Percentiles rank a stretch among this genome's conserved stretches.
phyloP scores from a whole-genome alignment of 1,140 invertebrate genomes.

The Pectinophora gossypiella region DNA sequence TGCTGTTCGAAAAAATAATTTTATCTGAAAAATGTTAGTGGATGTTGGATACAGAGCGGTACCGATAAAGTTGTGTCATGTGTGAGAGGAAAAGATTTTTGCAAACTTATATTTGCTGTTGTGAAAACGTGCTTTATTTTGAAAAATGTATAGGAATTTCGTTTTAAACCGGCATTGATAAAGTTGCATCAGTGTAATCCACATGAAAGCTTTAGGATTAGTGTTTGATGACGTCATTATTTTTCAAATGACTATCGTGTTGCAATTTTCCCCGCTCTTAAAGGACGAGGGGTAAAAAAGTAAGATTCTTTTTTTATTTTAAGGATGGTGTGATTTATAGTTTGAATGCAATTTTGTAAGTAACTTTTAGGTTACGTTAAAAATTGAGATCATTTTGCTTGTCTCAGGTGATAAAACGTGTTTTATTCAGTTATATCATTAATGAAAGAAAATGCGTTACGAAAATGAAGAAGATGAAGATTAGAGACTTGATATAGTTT shows the following conservation, averaged over 20 bases:
- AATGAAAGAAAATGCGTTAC: too few relatives aligned
- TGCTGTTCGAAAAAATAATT: slow-evolving; percentile 8
- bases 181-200: slow-evolving; percentile 47
- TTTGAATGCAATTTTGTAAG: slow-evolving; percentile 39
- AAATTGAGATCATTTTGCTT: too few relatives aligned
- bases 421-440: too few relatives aligned
- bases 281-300: slow-evolving; percentile 29
- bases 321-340: slow-evolving; percentile 53
- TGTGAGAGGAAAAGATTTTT: too few relatives aligned
- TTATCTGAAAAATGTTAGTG: background rate
- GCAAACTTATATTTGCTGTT: too few relatives aligned
- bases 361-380: slow-evolving; percentile 8
- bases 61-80: too few relatives aligned
- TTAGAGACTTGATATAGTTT: too few relatives aligned
- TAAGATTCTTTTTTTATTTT: slow-evolving; percentile 29
- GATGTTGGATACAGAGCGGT: background rate
- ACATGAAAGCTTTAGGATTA: slow-evolving; percentile 74
- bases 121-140: too few relatives aligned
- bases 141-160: too few relatives aligned
- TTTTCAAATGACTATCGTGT: slow-evolving; percentile 67
- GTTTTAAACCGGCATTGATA: background rate
- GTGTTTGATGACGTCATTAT: slow-evolving; percentile 75
- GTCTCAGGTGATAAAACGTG: background rate
- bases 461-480: too few relatives aligned
- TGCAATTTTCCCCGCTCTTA: slow-evolving; percentile 52